Conservation (phyloP, 2,113 vertebrate genomes). For the Acanthisitta chloris region DNA sequence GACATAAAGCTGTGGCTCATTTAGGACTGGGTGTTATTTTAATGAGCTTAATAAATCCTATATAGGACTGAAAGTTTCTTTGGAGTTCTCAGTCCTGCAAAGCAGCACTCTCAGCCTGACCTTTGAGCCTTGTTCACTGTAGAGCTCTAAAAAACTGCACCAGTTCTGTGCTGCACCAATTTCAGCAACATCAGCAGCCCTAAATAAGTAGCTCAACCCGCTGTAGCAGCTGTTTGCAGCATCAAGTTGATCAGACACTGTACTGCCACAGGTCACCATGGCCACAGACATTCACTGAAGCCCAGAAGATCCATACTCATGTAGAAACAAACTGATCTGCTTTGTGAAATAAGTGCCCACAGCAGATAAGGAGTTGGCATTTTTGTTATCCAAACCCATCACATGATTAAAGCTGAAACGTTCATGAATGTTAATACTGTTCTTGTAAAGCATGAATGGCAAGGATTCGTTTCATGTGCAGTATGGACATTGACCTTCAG, state of each 20-base stretch:
- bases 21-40: slow-evolving; percentile 53
- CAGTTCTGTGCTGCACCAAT: background rate
- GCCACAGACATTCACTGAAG: background rate
- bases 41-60: slow-evolving; percentile 53
- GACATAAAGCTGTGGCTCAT: slow-evolving; percentile 47
- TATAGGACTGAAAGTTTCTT: slow-evolving; percentile 19
- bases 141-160: slow-evolving; percentile 4
- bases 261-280: background rate
- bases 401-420: background rate
- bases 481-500: slow-evolving; percentile 9
- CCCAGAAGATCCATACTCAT: background rate
- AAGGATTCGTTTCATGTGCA: background rate
- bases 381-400: slow-evolving; percentile 9
- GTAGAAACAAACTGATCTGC: background rate
- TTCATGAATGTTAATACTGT: background rate
- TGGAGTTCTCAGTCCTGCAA: background rate
- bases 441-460: background rate
- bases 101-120: background rate
- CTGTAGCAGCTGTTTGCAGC: background rate
- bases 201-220: background rate
- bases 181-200: slow-evolving; percentile 12
- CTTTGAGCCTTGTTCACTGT: background rate
- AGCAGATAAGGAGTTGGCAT: background rate
- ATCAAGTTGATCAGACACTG: background rate
- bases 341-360: background rate